A percentile compares a stretch with the other conserved stretches of the same genome.
Evolutionary conservation across 2,797 vertebrate genomes (phyloP).

Genomic region (Holocentrus rufus): DNA sequence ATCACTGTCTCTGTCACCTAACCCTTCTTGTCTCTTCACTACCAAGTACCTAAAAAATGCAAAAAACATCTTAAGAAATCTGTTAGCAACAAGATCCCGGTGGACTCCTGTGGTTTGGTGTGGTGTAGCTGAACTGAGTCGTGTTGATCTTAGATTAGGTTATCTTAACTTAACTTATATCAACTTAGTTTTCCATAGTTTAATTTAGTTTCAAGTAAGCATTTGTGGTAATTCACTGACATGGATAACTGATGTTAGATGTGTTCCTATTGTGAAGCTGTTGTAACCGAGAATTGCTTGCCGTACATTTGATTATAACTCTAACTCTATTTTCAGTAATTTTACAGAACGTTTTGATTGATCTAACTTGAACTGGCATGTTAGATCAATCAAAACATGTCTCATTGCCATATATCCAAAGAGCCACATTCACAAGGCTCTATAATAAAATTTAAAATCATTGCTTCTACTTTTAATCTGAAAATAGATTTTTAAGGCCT

Average conservation of each 20-base stretch:
- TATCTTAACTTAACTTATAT: no score
- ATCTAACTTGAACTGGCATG: not conserved
- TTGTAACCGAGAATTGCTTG: not conserved
- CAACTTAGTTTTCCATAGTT: not conserved
- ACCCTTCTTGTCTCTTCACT: no score
- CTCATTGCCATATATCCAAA: no score
- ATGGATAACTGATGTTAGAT: not conserved
- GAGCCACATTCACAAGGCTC: not conserved
- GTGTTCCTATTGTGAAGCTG: not conserved
- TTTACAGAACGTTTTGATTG: not conserved
- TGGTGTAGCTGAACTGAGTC: no score
- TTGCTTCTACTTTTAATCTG: not conserved
- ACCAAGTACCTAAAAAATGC: no score
- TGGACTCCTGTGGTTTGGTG: not conserved
- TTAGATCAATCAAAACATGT: no score
- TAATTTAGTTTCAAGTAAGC: not conserved
- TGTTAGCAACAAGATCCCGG: not conserved
- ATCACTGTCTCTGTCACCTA: no score
- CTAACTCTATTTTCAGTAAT: not conserved
- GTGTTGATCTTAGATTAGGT: no score
- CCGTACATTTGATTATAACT: not conserved
- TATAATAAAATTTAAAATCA: not conserved
- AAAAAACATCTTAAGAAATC: not conserved
- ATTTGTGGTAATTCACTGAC: not conserved
- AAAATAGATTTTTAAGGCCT: not conserved